Evolutionary conservation across 2,888 invertebrate genomes (phyloP), one percentile per base, ranked within the genome.

Genomic region (Stratiomys singularior): DNA sequence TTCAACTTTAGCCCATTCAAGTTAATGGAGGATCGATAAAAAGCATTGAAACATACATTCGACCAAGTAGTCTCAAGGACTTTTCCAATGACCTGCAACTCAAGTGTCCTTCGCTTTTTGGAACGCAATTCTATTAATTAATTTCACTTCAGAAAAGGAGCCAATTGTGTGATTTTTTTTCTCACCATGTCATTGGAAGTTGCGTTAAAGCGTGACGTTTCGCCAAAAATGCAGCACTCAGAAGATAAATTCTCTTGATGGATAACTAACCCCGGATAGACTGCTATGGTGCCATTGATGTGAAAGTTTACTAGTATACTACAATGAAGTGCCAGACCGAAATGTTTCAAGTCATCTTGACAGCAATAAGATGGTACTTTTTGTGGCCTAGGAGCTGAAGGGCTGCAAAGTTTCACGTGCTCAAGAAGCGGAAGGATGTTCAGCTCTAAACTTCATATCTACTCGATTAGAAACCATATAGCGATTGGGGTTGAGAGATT

Each of bases 311-410:
- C 58, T 15, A 60, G 47, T 13, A 27, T 4, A 30, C 21, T 13
- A 69, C 25, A 47, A 25, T 46, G 23, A 37, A 58, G 58, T 74
- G 58, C 30, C 52, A 37, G 58, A 74, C 30, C 46, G 44, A 74
- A 74, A 74, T 74, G 60, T 58, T 58, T 58, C 58, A 58, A 58
- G 74, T 74, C 74, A 74, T 74, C 74, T 60, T 74, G 74, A 74
- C 74, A 60, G 60, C 74, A 23, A 74, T 74, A 74, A 74, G 74
- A 74, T 58, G 74, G 58, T 69, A 46, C 18, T 47, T 69, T 74
- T 74, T 74, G 28, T 28, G 28, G 37, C 21, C 18, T 25, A 23
- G 37, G 25, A 11, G n/a, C 23, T 18, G 23, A 58, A 58, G 23
- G 23, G 60, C 52, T 37, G 46, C 37, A 46, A 18, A 44, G 69